A percentile compares a stretch with the other conserved stretches of the same genome.
Evolutionary conservation across 2,888 invertebrate genomes (phyloP).

Genomic region (Tenthredo amoena): DNA sequence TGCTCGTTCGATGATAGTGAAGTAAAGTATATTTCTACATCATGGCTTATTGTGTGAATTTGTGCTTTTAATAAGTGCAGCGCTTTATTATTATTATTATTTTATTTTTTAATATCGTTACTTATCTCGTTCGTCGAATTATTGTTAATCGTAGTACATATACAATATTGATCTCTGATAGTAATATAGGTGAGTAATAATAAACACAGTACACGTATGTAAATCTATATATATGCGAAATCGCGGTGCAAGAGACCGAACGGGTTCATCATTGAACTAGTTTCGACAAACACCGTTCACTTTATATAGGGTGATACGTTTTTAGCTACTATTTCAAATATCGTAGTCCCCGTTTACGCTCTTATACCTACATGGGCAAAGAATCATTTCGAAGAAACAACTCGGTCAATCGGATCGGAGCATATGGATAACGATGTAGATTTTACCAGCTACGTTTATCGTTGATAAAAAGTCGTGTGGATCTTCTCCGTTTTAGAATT

Average conservation of each 20-base stretch:
- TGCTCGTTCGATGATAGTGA: background rate
- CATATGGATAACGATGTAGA: background rate
- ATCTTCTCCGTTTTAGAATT: background rate
- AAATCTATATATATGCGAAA: conserved; percentile 4
- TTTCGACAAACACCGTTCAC: conserved; percentile 28
- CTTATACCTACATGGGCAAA: too few relatives aligned
- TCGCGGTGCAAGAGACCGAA: background rate
- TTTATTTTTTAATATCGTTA: background rate
- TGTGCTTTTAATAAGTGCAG: background rate
- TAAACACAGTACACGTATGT: background rate
- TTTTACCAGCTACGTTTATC: background rate
- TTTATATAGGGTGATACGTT: conserved; percentile 37
- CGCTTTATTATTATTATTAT: background rate
- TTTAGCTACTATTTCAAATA: background rate
- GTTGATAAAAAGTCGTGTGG: background rate
- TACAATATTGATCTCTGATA: background rate
- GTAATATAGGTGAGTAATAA: background rate
- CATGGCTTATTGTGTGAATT: background rate
- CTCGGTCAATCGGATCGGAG: background rate
- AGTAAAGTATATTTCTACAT: background rate
- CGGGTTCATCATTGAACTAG: conserved; percentile 25
- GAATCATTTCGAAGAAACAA: too few relatives aligned
- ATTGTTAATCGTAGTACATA: background rate
- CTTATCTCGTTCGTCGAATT: background rate
- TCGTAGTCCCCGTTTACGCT: background rate